These are phyloP conservation scores for Torymus aiolomorphi DNA, from an alignment of 2,888 invertebrate species.

Conservation along the genomic window DNA sequence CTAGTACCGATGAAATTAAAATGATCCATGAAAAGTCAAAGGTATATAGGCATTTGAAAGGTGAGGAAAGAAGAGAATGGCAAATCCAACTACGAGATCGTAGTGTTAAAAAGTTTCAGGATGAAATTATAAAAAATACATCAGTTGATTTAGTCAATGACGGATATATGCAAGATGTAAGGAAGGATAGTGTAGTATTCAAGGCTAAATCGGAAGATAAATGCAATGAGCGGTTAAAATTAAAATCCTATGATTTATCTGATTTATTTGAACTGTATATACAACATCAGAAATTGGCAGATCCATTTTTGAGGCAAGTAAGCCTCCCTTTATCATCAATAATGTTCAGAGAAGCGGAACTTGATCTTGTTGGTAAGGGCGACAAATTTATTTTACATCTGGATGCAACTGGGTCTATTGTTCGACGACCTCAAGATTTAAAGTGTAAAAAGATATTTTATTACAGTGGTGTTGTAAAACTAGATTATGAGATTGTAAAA, in stretches of 20 bases:
- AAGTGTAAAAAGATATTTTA: conserved; percentile 26
- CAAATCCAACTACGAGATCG: no score
- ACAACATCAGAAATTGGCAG: not conserved
- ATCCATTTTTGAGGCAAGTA: conserved; percentile 22
- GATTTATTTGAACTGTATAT: conserved; percentile 32
- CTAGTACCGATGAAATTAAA: no score
- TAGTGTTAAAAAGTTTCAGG: no score
- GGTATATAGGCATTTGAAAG: no score
- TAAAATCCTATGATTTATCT: conserved; percentile 54
- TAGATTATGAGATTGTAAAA: conserved; percentile 4
- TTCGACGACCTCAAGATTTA: not conserved
- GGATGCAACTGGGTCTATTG: conserved; percentile 16
- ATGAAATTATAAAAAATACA: no score
- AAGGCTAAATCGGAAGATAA: conserved; percentile 53
- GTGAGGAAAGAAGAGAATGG: no score
- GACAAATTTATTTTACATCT: not conserved
- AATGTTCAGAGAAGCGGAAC: conserved; percentile 10
- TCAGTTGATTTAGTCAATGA: conserved; percentile 1
- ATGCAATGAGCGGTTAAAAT: conserved; percentile 7
- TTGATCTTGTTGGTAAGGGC: not conserved
- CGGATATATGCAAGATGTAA: conserved; percentile 30
- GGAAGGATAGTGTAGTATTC: conserved; percentile 6
- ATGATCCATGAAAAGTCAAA: no score
- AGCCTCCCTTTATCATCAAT: conserved; percentile 22
- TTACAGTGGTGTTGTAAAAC: conserved; percentile 2